Evolutionary conservation across 2,113 vertebrate genomes (phyloP).

Genomic region (Eleginops maclovinus): DNA sequence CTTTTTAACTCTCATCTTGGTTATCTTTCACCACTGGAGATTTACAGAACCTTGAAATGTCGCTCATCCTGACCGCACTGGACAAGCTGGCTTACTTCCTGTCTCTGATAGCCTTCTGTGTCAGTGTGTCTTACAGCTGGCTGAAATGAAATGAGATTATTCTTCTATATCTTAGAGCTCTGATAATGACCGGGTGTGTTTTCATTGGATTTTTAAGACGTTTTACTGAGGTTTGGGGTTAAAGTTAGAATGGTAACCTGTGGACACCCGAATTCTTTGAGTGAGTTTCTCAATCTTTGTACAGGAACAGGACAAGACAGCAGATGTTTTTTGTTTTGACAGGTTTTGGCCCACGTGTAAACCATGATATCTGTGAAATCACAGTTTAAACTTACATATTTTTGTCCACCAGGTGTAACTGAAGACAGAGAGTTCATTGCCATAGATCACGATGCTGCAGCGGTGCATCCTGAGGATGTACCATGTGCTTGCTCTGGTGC

Average conservation of each 20-base stretch:
- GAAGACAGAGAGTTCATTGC: constrained; percentile 33
- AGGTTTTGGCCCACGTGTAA: neutral
- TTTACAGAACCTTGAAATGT: constrained; percentile 64
- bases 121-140: constrained; percentile 74
- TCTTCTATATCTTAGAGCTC: constrained; percentile 13
- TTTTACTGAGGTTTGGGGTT: constrained; percentile 16
- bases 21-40: neutral
- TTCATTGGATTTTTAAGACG: constrained; percentile 5
- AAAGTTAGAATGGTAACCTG: constrained; percentile 47
- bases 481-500: constrained; percentile 70
- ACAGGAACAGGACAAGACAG: neutral
- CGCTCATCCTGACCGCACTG: constrained; percentile 72
- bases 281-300: constrained; percentile 37
- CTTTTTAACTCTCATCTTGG: neutral
- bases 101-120: constrained; percentile 75
- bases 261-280: constrained; percentile 37
- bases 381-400: neutral
- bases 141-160: constrained; percentile 64
- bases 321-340: too few relatives aligned
- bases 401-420: constrained; percentile 53
- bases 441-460: constrained; percentile 59
- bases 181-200: neutral
- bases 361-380: neutral
- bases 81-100: constrained; percentile 78
- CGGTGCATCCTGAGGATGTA: constrained; percentile 45